phyloP scores from a whole-genome alignment of 2,888 invertebrate species.

The Trissoscelio sp. region DNA sequence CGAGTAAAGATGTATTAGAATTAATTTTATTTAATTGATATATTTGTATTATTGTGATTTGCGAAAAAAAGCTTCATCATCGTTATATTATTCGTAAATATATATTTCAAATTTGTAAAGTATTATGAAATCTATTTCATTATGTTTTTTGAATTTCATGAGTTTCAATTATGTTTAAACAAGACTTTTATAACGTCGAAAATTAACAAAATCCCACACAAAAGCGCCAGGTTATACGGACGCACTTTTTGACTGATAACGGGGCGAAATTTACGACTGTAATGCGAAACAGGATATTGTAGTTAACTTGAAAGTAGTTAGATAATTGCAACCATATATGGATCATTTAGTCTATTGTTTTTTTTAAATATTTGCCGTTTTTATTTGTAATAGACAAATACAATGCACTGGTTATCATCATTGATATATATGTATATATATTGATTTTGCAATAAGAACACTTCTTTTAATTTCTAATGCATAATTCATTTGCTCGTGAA shows the following conservation, averaged over 20 bases:
- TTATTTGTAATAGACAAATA: neutral
- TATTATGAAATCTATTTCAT: neutral
- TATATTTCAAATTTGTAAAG: neutral
- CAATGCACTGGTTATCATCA: neutral
- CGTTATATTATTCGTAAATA: too few species aligned
- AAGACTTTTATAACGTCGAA: neutral
- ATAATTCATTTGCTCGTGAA: neutral
- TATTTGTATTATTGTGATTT: neutral
- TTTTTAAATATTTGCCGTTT: neutral
- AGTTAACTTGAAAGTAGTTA: conserved; percentile 4
- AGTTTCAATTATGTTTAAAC: neutral
- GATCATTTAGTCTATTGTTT: neutral
- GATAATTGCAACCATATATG: neutral
- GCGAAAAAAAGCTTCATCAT: too few species aligned
- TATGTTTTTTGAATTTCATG: neutral
- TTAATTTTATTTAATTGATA: neutral
- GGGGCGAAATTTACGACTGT: neutral
- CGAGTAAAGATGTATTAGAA: neutral
- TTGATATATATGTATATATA: neutral
- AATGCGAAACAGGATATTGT: conserved; percentile 6
- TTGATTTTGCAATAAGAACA: neutral
- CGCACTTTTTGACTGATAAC: conserved; percentile 14
- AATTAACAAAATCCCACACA: neutral
- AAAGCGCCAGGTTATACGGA: neutral
- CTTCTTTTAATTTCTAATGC: conserved; percentile 3